phyloP scores from a whole-genome alignment of 2,888 invertebrate genomes.

The Netelia melanura region DNA sequence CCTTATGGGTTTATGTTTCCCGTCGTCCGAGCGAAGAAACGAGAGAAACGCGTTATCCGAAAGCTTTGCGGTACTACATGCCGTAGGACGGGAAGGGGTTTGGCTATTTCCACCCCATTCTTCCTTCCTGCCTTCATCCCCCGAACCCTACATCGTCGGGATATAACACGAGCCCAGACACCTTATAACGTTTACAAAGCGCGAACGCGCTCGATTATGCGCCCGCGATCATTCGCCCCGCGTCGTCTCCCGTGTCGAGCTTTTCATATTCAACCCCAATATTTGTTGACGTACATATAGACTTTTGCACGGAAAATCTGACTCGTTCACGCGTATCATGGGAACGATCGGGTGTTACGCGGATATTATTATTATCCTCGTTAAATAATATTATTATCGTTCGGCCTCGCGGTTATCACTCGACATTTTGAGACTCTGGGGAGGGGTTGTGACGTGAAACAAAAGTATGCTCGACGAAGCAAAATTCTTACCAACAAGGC shows the following conservation, averaged over 20 bases:
- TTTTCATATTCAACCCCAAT: background rate
- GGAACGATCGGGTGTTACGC: slow-evolving; percentile 13
- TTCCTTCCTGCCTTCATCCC: background rate
- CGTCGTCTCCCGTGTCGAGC: too few relatives aligned
- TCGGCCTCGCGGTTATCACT: slow-evolving; percentile 14
- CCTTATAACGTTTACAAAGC: slow-evolving; percentile 48
- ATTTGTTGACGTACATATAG: slow-evolving; percentile 15
- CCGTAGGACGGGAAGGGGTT: too few relatives aligned
- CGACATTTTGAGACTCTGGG: background rate
- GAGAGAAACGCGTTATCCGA: slow-evolving; percentile 53
- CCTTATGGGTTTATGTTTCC: slow-evolving; percentile 76
- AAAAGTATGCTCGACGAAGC: background rate
- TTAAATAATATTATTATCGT: slow-evolving; percentile 45
- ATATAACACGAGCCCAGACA: slow-evolving; percentile 1
- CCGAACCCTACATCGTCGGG: background rate
- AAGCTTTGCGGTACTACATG: slow-evolving; percentile 1
- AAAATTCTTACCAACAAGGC: background rate
- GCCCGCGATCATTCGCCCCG: slow-evolving; percentile 2
- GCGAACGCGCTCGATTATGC: slow-evolving; percentile 63
- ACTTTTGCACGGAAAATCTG: slow-evolving; percentile 7
- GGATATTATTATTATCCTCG: slow-evolving; percentile 54
- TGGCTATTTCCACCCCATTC: background rate
- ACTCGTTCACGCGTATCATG: slow-evolving; percentile 18
- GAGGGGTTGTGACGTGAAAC: background rate
- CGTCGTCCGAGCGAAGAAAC: slow-evolving; percentile 66